phyloP scores from a whole-genome alignment of 37 sponge, comb jelly and placozoan species.

The Axinella damicornis region DNA sequence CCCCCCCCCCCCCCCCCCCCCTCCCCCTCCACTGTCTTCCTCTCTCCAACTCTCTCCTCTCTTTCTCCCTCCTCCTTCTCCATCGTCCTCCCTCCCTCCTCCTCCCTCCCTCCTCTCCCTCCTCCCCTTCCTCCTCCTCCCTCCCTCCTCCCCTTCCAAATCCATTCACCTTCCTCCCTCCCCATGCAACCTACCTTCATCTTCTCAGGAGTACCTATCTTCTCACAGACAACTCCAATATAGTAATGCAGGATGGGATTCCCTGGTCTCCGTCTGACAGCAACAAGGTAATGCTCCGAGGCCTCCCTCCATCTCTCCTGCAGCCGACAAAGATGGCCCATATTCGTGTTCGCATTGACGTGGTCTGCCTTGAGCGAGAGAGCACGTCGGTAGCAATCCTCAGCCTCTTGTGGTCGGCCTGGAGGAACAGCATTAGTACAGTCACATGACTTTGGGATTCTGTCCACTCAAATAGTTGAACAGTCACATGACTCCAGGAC shows the following conservation, averaged over 20 bases:
- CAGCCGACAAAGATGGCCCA: constrained; percentile 77
- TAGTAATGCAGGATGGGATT: constrained; percentile 43
- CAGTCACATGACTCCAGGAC: too few species aligned
- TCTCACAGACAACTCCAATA: constrained; percentile 51
- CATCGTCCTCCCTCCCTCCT: too few species aligned
- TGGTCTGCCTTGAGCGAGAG: constrained; percentile 70
- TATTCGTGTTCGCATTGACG: constrained; percentile 75
- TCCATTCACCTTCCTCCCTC: too few species aligned
- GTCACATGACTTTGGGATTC: too few species aligned
- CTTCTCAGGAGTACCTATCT: constrained; percentile 30
- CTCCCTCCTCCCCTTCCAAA: too few species aligned
- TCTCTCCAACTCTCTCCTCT: too few species aligned
- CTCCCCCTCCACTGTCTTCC: too few species aligned
- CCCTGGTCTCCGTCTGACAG: constrained; percentile 51
- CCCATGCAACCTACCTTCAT: constrained; percentile 5
- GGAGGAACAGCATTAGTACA: background rate
- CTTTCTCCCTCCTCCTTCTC: too few species aligned
- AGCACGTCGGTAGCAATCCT: constrained; percentile 69
- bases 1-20: too few species aligned
- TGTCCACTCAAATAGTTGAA: background rate
- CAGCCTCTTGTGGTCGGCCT: constrained; percentile 71
- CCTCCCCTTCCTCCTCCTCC: too few species aligned
- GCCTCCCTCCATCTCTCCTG: constrained; percentile 85
- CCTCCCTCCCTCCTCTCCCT: too few species aligned
- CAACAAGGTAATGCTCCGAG: constrained; percentile 42